A percentile compares a stretch with the other conserved stretches of the same genome.
phyloP scores from a whole-genome alignment of 2,888 invertebrate genomes.

The Shargacucullia verbasci region DNA sequence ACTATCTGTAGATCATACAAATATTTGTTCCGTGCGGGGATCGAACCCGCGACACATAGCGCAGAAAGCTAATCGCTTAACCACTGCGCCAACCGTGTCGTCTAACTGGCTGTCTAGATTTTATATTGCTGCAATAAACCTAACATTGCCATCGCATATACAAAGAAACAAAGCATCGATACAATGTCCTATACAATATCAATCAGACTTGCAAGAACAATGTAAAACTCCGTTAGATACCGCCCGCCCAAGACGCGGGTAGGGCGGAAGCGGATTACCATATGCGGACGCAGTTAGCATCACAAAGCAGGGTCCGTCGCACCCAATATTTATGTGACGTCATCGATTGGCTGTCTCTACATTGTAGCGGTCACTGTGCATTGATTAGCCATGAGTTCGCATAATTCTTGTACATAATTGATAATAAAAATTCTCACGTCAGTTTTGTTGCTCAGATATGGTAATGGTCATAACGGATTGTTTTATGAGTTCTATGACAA shows the following conservation, averaged over 20 bases:
- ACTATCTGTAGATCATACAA: too few relatives aligned
- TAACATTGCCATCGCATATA: conserved; percentile 5
- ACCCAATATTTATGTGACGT: conserved; percentile 75
- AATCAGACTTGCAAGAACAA: conserved; percentile 47
- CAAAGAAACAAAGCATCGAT: conserved; percentile 38
- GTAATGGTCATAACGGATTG: conserved; percentile 29
- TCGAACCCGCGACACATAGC: too few relatives aligned
- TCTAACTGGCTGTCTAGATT: not conserved
- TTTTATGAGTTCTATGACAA: conserved; percentile 34
- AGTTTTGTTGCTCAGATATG: conserved; percentile 25
- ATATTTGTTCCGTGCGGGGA: too few relatives aligned
- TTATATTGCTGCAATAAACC: conserved; percentile 19
- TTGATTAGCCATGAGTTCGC: conserved; percentile 51
- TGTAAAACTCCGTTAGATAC: conserved; percentile 45
- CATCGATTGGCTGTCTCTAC: conserved; percentile 62
- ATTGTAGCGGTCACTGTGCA: conserved; percentile 45
- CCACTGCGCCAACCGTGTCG: too few relatives aligned
- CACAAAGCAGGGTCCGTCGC: conserved; percentile 68
- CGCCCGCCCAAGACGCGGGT: conserved; percentile 66
- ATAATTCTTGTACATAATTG: conserved; percentile 49
- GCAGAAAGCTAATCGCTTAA: too few relatives aligned
- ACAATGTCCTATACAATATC: conserved; percentile 39
- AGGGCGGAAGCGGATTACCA: conserved; percentile 76
- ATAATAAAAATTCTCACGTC: conserved; percentile 33
- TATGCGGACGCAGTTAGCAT: conserved; percentile 76